Percentiles rank a stretch among this genome's conserved stretches.
phyloP scores from a whole-genome alignment of 37 sponge, comb jelly and placozoan species.

The Theonella swinhoei region DNA sequence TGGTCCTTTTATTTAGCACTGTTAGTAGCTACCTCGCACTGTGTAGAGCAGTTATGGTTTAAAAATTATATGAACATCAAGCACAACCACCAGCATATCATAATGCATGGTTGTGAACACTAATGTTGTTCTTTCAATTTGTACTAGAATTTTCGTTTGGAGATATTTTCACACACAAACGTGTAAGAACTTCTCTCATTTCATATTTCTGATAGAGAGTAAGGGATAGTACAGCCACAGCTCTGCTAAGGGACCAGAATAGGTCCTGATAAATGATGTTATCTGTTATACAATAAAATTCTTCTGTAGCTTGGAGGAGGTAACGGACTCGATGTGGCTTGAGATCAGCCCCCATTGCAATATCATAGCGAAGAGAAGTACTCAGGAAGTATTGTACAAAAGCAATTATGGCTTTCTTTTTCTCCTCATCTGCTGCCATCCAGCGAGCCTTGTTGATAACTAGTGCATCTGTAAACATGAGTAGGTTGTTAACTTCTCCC shows the following conservation, averaged over 20 bases:
- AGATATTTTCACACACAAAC: no score
- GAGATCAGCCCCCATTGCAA: conserved; percentile 29
- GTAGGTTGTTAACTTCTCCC: conserved; percentile 6
- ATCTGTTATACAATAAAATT: conserved; percentile 2
- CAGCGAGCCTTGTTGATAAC: conserved; percentile 33
- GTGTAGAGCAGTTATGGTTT: no score
- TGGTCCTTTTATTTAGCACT: no score
- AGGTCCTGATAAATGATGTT: not conserved
- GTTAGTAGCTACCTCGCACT: no score
- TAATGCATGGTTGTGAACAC: no score
- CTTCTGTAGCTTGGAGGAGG: conserved; percentile 1
- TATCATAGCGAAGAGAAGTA: not conserved
- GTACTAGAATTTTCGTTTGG: not conserved
- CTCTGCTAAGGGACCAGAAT: not conserved
- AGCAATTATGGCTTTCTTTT: conserved; percentile 10
- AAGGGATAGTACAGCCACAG: conserved; percentile 1
- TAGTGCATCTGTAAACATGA: conserved; percentile 44
- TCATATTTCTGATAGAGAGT: not conserved
- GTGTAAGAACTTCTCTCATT: not conserved
- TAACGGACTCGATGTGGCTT: conserved; percentile 21
- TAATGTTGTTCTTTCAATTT: no score
- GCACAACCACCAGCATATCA: no score
- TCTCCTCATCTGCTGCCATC: no score
- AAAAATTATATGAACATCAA: no score
- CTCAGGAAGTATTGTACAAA: conserved; percentile 11